A percentile compares a stretch with the other conserved stretches of the same genome.
These are phyloP conservation scores for Zaprionus kolodkinae DNA, from an alignment of 1,140 invertebrate species.

Conservation along the genomic window DNA sequence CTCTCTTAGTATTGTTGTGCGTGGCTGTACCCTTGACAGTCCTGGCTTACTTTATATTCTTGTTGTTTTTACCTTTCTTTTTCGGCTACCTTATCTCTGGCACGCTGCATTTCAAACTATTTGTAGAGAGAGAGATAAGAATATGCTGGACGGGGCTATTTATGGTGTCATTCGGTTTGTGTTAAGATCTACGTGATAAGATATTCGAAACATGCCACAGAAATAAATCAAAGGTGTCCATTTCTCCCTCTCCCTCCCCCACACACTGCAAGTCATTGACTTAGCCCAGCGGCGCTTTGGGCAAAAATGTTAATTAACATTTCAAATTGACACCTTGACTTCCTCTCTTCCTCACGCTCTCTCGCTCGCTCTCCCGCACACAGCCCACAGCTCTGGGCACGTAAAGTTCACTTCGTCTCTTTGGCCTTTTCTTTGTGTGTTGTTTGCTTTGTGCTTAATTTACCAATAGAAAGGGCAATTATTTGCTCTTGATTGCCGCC, in stretches of 20 bases:
- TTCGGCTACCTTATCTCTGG: constrained; percentile 8
- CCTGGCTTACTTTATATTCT: background rate
- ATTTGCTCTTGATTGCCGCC: constrained; percentile 30
- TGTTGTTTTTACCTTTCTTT: background rate
- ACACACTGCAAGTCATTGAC: constrained; percentile 9
- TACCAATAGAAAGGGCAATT: constrained; percentile 34
- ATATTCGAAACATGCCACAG: constrained; percentile 11
- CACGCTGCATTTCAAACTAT: constrained; percentile 7
- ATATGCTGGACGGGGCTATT: constrained; percentile 6
- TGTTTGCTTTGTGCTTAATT: constrained; percentile 15
- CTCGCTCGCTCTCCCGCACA: background rate
- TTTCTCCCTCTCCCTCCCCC: background rate
- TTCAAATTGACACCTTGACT: constrained; percentile 33
- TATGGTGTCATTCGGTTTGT: constrained; percentile 20
- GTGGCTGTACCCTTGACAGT: constrained; percentile 29
- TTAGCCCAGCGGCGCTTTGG: constrained; percentile 13
- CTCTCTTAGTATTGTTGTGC: constrained; percentile 2
- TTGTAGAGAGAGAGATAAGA: background rate
- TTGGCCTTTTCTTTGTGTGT: constrained; percentile 23
- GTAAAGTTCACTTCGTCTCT: constrained; percentile 11
- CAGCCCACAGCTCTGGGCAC: constrained; percentile 5
- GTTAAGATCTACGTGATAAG: constrained; percentile 21
- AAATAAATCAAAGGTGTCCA: constrained; percentile 23
- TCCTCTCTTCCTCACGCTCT: background rate
- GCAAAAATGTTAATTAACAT: constrained; percentile 36